Evolutionary conservation across 2,888 invertebrate species (phyloP).

Genomic region (Hanleya hanleyi): DNA sequence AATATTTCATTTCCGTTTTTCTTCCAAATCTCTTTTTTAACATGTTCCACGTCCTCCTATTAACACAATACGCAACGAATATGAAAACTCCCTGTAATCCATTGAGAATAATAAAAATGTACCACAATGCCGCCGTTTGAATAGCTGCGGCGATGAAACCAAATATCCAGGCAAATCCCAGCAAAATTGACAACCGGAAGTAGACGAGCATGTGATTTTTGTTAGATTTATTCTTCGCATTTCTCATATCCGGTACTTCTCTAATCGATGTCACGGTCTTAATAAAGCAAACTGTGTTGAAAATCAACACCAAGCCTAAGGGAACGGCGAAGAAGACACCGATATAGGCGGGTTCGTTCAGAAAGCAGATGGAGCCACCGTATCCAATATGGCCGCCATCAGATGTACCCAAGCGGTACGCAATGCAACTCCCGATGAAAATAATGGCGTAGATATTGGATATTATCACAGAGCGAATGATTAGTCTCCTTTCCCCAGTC

Average conservation of each 20-base stretch:
- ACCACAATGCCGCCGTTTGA: slow-evolving; percentile 15
- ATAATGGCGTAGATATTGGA: neutral
- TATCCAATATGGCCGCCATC: slow-evolving; percentile 13
- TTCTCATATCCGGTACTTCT: neutral
- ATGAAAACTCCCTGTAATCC: slow-evolving; percentile 24
- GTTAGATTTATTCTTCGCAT: neutral
- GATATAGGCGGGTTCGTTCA: slow-evolving; percentile 1
- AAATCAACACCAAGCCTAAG: slow-evolving; percentile 5
- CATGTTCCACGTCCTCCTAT: neutral
- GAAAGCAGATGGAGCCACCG: slow-evolving; percentile 20
- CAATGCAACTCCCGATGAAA: neutral
- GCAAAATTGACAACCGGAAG: slow-evolving; percentile 12
- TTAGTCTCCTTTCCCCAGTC: neutral
- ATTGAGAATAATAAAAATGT: slow-evolving; percentile 20
- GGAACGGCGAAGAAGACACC: slow-evolving; percentile 19
- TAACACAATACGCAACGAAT: slow-evolving; percentile 13
- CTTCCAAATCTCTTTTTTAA: neutral
- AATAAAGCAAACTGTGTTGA: slow-evolving; percentile 13
- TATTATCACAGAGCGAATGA: neutral
- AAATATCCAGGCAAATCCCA: slow-evolving; percentile 23
- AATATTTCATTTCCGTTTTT: neutral
- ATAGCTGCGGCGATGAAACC: slow-evolving; percentile 11
- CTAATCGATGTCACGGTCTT: slow-evolving; percentile 9
- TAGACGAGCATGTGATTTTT: slow-evolving; percentile 12
- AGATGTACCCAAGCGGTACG: neutral